A percentile compares a stretch with the other conserved stretches of the same genome.
These are phyloP conservation scores for Gastrophryne carolinensis DNA, from an alignment of 2,797 vertebrate genomes.

Conservation along the genomic window DNA sequence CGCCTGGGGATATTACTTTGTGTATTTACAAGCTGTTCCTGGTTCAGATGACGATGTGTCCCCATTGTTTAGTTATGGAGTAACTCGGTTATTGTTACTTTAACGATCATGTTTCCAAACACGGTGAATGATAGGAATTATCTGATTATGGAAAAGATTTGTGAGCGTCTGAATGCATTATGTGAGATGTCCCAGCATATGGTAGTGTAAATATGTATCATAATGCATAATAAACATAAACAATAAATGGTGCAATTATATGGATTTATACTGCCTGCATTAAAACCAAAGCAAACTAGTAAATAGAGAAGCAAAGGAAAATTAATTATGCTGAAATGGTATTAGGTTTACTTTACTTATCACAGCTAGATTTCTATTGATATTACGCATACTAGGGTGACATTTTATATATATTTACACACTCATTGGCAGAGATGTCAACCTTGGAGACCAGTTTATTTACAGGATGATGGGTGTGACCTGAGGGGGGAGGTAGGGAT, in stretches of 20 bases:
- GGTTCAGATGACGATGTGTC: not conserved
- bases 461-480: too few relatives aligned
- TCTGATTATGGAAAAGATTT: not conserved
- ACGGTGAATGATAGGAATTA: slow-evolving; percentile 8
- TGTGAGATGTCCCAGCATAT: slow-evolving; percentile 8
- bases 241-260: slow-evolving; percentile 3
- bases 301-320: not conserved
- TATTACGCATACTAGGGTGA: not conserved
- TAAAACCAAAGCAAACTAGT: slow-evolving; percentile 8
- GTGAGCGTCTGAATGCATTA: not conserved
- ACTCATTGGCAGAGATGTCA: too few relatives aligned
- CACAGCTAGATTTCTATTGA: not conserved
- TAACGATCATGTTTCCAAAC: slow-evolving; percentile 9
- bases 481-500: too few relatives aligned
- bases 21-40: slow-evolving; percentile 31
- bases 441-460: too few relatives aligned
- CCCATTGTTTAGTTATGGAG: slow-evolving; percentile 29
- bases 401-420: too few relatives aligned
- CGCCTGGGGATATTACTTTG: slow-evolving; percentile 20
- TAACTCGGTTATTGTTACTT: slow-evolving; percentile 18
- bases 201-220: slow-evolving; percentile 16
- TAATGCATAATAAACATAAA: slow-evolving; percentile 20
- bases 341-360: not conserved
- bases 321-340: too few relatives aligned
- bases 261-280: not conserved